Conservation (phyloP, 2,888 invertebrate genomes). For the Hirudinaria manillensis region DNA sequence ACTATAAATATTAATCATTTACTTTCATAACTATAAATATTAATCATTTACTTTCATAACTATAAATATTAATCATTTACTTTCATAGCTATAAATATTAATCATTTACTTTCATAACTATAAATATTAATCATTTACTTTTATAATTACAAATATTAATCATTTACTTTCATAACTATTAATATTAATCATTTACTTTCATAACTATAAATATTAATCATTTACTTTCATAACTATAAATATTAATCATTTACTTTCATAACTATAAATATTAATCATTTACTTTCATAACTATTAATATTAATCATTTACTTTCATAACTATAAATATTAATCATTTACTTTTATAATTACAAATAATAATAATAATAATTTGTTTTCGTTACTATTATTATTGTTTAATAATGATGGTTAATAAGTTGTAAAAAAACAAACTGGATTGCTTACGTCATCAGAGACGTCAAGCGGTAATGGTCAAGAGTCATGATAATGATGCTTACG, state of each 20-base stretch:
- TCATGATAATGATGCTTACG: constrained; percentile 64
- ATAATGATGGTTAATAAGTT: too few species aligned
- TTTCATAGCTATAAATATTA: constrained; percentile 9
- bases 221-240: not conserved
- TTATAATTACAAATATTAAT: constrained; percentile 11
- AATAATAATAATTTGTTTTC: constrained; percentile 24
- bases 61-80: too few species aligned
- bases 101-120: constrained; percentile 12
- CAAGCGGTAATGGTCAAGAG: too few species aligned
- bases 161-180: constrained; percentile 5
- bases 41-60: constrained; percentile 18
- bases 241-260: too few species aligned
- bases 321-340: constrained; percentile 19
- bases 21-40: not conserved
- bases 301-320: too few species aligned
- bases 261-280: constrained; percentile 19
- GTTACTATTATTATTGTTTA: not conserved
- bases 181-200: too few species aligned
- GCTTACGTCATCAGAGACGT: too few species aligned
- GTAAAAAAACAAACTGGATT: too few species aligned
- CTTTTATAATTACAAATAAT: not conserved
- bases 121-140: too few species aligned
- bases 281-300: not conserved
- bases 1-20: too few species aligned
- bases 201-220: constrained; percentile 20